Conservation (phyloP, 1,140 invertebrate species). For the Apis dorsata region DNA sequence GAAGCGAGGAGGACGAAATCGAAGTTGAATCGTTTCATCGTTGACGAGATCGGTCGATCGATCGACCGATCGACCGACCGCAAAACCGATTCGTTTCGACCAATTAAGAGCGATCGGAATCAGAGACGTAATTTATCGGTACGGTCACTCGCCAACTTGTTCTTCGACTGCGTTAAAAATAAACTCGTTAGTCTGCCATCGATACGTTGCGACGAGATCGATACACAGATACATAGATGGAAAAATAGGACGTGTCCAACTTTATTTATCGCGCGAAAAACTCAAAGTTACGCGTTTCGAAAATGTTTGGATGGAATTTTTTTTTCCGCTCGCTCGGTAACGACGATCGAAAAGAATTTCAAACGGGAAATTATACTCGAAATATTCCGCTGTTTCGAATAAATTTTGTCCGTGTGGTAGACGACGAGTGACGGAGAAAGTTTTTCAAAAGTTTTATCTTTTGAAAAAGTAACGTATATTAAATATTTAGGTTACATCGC, state of each 20-base stretch:
- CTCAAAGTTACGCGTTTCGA: not conserved
- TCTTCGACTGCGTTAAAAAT: conserved; percentile 55
- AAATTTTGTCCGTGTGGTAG: no score
- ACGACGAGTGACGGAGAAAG: no score
- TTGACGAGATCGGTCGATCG: not conserved
- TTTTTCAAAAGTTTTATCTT: no score
- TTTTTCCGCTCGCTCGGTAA: no score
- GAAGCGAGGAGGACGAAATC: not conserved
- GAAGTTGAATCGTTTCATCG: not conserved
- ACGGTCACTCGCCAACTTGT: conserved; percentile 10
- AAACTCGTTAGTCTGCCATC: conserved; percentile 45
- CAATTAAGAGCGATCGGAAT: conserved; percentile 31
- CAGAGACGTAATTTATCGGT: conserved; percentile 21
- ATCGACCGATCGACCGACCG: not conserved
- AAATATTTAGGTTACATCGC: no score
- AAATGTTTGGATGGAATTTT: not conserved
- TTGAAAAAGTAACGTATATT: no score
- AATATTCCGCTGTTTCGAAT: no score
- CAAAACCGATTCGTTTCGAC: conserved; percentile 12
- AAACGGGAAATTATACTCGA: no score
- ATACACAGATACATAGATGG: conserved; percentile 20
- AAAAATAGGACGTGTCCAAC: conserved; percentile 46
- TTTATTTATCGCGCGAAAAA: conserved; percentile 16
- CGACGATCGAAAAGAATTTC: no score
- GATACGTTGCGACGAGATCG: conserved; percentile 40